Conservation (phyloP, 37 sponge, comb jelly and placozoan genomes). For the Eunapius fragilis region DNA sequence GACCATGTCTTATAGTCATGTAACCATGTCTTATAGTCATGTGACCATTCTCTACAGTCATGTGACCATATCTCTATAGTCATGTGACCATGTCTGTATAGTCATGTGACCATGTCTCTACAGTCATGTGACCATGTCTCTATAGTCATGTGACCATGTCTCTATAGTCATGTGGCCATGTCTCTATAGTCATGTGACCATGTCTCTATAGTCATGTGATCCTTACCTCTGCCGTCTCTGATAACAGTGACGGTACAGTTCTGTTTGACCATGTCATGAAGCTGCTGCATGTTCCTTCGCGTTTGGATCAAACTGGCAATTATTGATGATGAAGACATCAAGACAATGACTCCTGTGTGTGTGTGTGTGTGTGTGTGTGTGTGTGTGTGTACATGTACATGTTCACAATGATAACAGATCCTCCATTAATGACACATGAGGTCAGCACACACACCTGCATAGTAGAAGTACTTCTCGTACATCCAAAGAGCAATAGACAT, state of each 20-base stretch:
- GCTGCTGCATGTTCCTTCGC: constrained; percentile 40
- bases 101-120: too few species aligned
- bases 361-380: constrained; percentile 4
- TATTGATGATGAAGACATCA: constrained; percentile 69
- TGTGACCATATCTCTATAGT: too few species aligned
- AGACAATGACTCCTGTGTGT: constrained; percentile 45
- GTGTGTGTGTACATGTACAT: neutral
- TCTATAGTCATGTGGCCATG: too few species aligned
- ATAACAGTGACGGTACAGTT: constrained; percentile 42
- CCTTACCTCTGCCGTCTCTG: constrained; percentile 53
- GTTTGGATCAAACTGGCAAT: constrained; percentile 63
- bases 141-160: neutral
- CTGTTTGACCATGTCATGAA: constrained; percentile 62
- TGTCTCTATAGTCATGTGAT: neutral
- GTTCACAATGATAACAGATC: too few species aligned
- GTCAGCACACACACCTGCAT: constrained; percentile 31
- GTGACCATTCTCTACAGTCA: neutral
- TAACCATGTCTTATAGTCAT: neutral
- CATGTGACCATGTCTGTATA: too few species aligned
- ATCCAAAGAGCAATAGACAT: constrained; percentile 62
- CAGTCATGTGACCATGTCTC: too few species aligned
- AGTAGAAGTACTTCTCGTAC: constrained; percentile 68
- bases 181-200: neutral
- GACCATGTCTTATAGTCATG: neutral
- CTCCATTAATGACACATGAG: too few species aligned